phyloP scores from a whole-genome alignment of 2,797 vertebrate species.

The Pteropus rufus region DNA sequence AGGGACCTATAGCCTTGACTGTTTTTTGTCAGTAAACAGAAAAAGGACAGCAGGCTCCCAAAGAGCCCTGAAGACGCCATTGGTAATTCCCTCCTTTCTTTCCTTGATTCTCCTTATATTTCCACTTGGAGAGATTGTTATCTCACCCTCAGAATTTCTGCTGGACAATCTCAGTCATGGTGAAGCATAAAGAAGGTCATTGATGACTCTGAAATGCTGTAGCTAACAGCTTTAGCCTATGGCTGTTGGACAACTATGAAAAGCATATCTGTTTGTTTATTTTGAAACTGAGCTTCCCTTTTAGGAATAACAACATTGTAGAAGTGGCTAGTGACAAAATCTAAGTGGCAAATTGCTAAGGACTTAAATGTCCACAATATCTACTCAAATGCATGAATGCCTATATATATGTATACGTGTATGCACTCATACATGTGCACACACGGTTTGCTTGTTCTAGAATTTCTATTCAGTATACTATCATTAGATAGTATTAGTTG shows the following conservation, averaged over 20 bases:
- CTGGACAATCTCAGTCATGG: not conserved
- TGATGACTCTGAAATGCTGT: not conserved
- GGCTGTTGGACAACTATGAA: not conserved
- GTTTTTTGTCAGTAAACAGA: not conserved
- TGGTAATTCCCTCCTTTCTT: not conserved
- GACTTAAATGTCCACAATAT: not conserved
- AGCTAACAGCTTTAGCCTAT: not conserved
- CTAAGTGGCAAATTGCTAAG: not conserved
- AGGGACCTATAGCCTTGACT: not conserved
- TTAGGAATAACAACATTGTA: not conserved
- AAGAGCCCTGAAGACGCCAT: accelerated
- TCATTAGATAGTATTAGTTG: not conserved
- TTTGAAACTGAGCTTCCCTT: not conserved
- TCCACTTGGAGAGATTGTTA: not conserved
- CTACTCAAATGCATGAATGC: no score
- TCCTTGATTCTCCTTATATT: not conserved
- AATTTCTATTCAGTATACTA: not conserved
- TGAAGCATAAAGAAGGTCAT: not conserved
- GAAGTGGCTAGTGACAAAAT: not conserved
- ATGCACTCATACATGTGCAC: accelerated
- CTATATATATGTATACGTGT: no score
- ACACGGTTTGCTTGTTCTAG: not conserved
- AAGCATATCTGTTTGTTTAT: not conserved
- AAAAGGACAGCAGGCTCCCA: not conserved
- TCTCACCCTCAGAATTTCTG: not conserved